These are phyloP conservation scores for Columba guinea DNA, from an alignment of 2,797 vertebrate genomes.

Conservation along the genomic window DNA sequence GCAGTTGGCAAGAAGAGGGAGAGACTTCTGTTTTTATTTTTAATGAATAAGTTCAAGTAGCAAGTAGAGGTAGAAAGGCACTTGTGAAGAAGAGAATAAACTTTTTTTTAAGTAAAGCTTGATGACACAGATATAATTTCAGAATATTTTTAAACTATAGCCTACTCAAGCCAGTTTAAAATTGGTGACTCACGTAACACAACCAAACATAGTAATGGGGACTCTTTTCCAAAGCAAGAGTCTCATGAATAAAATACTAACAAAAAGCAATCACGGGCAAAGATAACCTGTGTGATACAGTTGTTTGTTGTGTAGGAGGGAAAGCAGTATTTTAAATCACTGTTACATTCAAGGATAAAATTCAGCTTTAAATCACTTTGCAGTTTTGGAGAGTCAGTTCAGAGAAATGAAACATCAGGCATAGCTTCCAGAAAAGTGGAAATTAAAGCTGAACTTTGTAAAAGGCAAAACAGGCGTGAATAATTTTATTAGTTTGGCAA, in stretches of 20 bases:
- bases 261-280: neutral
- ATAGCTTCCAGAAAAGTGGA: neutral
- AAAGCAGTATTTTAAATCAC: neutral
- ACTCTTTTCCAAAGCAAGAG: neutral
- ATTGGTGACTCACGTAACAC: neutral
- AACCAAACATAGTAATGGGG: neutral
- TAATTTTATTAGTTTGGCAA: slow-evolving; percentile 20
- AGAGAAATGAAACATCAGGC: neutral
- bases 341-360: neutral
- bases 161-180: neutral
- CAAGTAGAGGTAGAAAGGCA: neutral
- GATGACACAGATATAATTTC: neutral
- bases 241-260: neutral
- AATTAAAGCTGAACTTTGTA: neutral
- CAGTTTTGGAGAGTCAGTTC: neutral
- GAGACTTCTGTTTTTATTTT: neutral
- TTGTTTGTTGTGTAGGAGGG: neutral
- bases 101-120: neutral
- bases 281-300: neutral
- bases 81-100: neutral
- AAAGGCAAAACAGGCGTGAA: slow-evolving; percentile 1
- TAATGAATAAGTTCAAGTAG: neutral
- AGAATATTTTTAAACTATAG: neutral
- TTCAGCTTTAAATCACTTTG: neutral
- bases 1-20: neutral